Percentiles rank a stretch among this genome's conserved stretches.
Evolutionary conservation across 2,113 vertebrate genomes (phyloP).

Genomic region (Halcyon malimbica): DNA sequence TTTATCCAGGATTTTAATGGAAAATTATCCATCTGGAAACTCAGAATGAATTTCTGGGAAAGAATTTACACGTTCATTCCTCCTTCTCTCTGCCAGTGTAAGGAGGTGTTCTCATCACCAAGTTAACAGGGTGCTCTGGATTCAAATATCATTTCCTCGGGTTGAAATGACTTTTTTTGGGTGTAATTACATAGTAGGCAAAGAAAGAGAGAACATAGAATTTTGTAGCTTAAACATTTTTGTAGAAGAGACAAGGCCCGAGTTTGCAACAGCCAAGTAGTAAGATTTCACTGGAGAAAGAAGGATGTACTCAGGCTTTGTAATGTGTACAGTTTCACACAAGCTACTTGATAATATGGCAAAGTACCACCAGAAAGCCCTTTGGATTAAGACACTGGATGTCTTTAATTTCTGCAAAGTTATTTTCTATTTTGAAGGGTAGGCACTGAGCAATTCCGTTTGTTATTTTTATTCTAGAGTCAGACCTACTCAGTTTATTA

Average conservation of each 20-base stretch:
- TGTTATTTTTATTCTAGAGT: not conserved
- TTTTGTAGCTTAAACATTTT: not conserved
- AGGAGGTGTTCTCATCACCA: not conserved
- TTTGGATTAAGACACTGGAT: not conserved
- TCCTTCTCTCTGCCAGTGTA: not conserved
- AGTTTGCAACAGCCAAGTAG: not conserved
- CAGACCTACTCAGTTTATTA: not conserved
- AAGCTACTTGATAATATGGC: not conserved
- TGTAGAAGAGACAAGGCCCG: not conserved
- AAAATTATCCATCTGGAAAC: not conserved
- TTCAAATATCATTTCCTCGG: not conserved
- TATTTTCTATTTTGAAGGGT: not conserved
- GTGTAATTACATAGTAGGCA: not conserved
- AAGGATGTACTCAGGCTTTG: fast-evolving
- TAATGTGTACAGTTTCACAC: fast-evolving
- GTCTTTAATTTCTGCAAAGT: not conserved
- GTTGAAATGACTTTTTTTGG: not conserved
- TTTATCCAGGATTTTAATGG: not conserved
- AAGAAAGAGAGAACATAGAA: not conserved
- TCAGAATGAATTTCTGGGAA: not conserved
- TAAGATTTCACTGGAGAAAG: not conserved
- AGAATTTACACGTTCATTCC: not conserved
- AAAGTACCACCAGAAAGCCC: not conserved
- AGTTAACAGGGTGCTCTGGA: not conserved
- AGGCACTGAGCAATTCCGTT: not conserved